Conservation (phyloP, 2,113 vertebrate species). For the Oreochromis tanganicae region DNA sequence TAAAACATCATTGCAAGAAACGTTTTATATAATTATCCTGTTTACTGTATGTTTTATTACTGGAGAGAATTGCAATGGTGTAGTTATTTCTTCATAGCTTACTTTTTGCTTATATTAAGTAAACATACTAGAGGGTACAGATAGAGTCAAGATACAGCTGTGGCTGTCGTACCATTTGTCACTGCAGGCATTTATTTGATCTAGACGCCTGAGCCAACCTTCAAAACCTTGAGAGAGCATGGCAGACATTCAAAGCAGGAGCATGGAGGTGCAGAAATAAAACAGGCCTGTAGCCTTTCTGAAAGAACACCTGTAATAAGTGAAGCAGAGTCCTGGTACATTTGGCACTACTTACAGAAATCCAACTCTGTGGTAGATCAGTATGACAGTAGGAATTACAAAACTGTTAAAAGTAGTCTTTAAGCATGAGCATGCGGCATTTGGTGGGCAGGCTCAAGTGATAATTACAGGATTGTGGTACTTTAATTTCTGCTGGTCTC, state of each 20-base stretch:
- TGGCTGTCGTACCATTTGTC: constrained; percentile 3
- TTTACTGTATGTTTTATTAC: background rate
- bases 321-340: background rate
- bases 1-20: background rate
- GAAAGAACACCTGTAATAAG: background rate
- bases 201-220: background rate
- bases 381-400: background rate
- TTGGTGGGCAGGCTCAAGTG: background rate
- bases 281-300: background rate
- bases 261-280: background rate
- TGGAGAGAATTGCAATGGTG: background rate
- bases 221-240: constrained; percentile 3
- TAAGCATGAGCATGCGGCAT: background rate
- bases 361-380: background rate
- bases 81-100: background rate
- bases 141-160: background rate
- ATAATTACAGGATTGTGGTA: background rate
- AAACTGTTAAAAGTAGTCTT: background rate
- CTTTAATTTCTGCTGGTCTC: background rate
- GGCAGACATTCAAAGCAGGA: background rate
- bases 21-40: background rate
- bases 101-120: background rate
- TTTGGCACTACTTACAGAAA: background rate
- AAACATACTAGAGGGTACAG: background rate
- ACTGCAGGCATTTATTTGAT: constrained; percentile 16